Evolutionary conservation across 2,797 vertebrate species (phyloP).

Genomic region (Miichthys miiuy): DNA sequence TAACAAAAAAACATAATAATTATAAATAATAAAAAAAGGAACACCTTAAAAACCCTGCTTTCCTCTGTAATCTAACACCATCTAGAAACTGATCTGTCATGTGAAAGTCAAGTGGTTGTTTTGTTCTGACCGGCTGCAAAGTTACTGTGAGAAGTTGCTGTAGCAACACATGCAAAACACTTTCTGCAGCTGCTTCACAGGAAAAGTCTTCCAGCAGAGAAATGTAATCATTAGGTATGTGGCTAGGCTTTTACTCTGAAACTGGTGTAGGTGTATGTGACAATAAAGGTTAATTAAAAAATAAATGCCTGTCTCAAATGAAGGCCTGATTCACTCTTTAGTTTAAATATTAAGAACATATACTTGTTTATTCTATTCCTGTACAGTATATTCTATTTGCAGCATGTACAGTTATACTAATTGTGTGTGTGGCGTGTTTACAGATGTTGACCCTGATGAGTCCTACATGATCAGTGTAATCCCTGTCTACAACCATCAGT

Average conservation of each 20-base stretch:
- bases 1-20: background rate
- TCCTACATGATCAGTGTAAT: conserved; percentile 72
- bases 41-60: background rate
- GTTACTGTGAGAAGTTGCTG: background rate
- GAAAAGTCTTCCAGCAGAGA: background rate
- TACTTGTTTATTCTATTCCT: background rate
- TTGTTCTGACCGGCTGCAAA: background rate
- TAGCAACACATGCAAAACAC: background rate
- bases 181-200: background rate
- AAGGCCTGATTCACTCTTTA: background rate
- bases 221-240: background rate
- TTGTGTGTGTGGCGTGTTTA: conserved; percentile 6
- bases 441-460: conserved; percentile 56
- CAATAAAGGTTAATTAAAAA: background rate
- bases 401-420: background rate
- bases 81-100: background rate
- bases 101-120: background rate
- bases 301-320: background rate
- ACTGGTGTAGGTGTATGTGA: no score
- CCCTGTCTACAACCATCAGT: conserved; percentile 54
- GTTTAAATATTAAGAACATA: background rate
- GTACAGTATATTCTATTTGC: background rate
- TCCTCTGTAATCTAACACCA: conserved; percentile 2
- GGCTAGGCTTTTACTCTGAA: background rate
- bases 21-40: no score